These are phyloP conservation scores for Cephalopachus bancanus DNA, from an alignment of 2,797 vertebrate species.

Conservation along the genomic window DNA sequence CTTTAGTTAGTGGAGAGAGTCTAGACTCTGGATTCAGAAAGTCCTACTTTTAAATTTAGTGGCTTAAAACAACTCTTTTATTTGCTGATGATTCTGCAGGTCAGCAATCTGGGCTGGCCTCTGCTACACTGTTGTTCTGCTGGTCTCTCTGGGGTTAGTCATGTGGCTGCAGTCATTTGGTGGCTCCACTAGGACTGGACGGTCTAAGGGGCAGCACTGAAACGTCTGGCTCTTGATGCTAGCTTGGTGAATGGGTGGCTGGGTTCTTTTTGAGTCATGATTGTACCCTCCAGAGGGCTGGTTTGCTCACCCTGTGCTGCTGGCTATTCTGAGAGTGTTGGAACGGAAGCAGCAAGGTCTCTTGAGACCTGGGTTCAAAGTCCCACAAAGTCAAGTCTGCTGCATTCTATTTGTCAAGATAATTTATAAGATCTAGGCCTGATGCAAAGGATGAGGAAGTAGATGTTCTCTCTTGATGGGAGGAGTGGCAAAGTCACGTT, in stretches of 20 bases:
- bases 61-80: background rate
- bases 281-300: background rate
- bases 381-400: background rate
- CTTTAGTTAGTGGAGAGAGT: constrained; percentile 19
- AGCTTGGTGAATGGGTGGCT: background rate
- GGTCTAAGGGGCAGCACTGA: background rate
- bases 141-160: background rate
- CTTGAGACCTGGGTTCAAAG: background rate
- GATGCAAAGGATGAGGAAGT: constrained; percentile 9
- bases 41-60: constrained; percentile 46
- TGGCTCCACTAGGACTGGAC: background rate
- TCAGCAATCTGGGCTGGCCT: background rate
- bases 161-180: background rate
- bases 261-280: background rate
- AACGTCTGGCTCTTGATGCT: background rate
- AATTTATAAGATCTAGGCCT: background rate
- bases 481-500: background rate
- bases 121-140: background rate
- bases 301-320: background rate
- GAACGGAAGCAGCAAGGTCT: background rate
- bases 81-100: background rate
- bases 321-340: background rate
- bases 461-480: background rate
- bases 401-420: background rate
- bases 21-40: background rate